Percentiles rank a stretch among this genome's conserved stretches.
Conservation (phyloP, 1,140 invertebrate genomes). For the Halictus rubicundus region DNA sequence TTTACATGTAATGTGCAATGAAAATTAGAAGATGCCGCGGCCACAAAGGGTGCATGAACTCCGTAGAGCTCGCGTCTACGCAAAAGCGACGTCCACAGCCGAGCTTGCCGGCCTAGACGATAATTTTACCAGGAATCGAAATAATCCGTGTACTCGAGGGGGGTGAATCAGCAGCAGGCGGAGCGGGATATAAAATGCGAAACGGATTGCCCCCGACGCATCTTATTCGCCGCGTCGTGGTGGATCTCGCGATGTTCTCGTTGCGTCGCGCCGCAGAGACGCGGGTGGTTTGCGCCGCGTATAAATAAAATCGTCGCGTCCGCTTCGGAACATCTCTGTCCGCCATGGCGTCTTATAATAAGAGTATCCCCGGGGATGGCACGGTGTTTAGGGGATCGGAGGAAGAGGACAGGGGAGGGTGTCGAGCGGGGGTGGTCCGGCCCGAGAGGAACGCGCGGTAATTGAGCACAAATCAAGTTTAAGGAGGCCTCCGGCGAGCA, state of each 20-base stretch:
- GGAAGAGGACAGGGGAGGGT: background rate
- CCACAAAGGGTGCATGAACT: too few relatives aligned
- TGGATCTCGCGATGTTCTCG: conserved; percentile 30
- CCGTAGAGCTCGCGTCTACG: too few relatives aligned
- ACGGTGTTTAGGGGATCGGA: background rate
- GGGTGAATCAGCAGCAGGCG: conserved; percentile 58
- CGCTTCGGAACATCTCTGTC: conserved; percentile 18
- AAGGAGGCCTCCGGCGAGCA: conserved; percentile 54
- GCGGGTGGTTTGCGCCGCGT: conserved; percentile 70
- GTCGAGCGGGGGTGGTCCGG: too few relatives aligned
- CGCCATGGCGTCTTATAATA: conserved; percentile 58
- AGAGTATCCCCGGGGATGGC: conserved; percentile 23
- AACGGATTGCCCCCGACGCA: conserved; percentile 73
- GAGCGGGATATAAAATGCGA: conserved; percentile 74
- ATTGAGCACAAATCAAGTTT: conserved; percentile 81
- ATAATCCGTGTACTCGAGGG: conserved; percentile 68
- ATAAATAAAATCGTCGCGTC: conserved; percentile 79
- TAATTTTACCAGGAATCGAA: conserved; percentile 71
- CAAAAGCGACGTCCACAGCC: too few relatives aligned
- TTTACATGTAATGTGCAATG: too few relatives aligned
- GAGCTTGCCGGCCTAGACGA: conserved; percentile 55
- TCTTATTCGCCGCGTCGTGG: conserved; percentile 22
- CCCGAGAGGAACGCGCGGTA: conserved; percentile 64
- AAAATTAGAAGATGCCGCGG: too few relatives aligned
- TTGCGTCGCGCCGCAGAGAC: conserved; percentile 62